Evolutionary conservation across 2,797 vertebrate genomes (phyloP).

Genomic region (Melanotaenia trifasciata): DNA sequence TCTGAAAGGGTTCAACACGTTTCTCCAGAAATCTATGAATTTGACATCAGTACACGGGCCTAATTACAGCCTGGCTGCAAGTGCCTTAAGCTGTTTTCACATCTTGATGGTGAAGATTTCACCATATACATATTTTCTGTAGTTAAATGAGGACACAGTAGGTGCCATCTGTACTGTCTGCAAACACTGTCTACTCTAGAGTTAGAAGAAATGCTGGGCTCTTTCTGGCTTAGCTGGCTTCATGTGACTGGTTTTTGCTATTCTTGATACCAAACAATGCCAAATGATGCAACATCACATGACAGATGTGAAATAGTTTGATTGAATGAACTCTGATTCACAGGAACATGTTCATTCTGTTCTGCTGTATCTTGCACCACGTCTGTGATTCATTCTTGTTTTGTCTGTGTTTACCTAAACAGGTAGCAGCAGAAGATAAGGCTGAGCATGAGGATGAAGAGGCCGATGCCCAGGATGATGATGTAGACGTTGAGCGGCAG

Average conservation of each 20-base stretch:
- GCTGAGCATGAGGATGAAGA: slow-evolving; percentile 86
- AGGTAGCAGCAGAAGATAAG: slow-evolving; percentile 87
- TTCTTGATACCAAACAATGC: not conserved
- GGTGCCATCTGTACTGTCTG: not conserved
- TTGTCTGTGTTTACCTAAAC: slow-evolving; percentile 78
- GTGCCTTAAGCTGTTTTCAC: not conserved
- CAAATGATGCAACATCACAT: not conserved
- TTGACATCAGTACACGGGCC: not conserved
- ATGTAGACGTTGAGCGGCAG: slow-evolving; percentile 85
- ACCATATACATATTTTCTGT: not conserved
- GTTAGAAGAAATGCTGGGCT: not conserved
- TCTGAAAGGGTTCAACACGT: not conserved
- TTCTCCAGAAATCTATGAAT: slow-evolving; percentile 28
- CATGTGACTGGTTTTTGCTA: slow-evolving; percentile 2
- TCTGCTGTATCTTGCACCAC: not conserved
- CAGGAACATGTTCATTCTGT: not conserved
- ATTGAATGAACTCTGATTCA: not conserved
- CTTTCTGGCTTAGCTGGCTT: slow-evolving; percentile 3
- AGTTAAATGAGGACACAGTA: not conserved
- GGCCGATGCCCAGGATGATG: slow-evolving; percentile 83
- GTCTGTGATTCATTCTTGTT: not conserved
- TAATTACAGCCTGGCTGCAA: not conserved
- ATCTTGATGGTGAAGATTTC: not conserved
- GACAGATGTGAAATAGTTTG: not conserved
- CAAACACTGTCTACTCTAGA: not conserved